Evolutionary conservation across 2,797 vertebrate genomes (phyloP).

Genomic region (Pantherophis alleghaniensis): DNA sequence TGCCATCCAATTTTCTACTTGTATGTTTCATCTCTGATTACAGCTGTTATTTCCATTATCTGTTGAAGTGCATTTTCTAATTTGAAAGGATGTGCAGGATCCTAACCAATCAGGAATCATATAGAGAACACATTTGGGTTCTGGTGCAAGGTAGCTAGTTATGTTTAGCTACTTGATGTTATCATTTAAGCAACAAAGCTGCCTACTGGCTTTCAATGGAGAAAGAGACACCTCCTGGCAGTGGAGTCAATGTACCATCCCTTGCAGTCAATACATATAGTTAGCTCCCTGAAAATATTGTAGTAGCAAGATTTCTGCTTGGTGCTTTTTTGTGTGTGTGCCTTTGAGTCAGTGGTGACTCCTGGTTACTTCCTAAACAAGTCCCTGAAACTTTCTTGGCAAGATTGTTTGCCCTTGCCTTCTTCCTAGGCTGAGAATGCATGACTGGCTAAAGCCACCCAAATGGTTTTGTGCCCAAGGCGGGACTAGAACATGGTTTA

Average conservation of each 20-base stretch:
- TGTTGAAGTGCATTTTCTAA: not conserved
- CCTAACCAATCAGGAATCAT: not conserved
- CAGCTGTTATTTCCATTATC: not conserved
- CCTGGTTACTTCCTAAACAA: not conserved
- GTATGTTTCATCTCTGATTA: not conserved
- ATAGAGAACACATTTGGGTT: not conserved
- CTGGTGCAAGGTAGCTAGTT: not conserved
- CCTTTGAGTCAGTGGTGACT: not conserved
- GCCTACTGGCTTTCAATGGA: not conserved
- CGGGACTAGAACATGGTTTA: not conserved
- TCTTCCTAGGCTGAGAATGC: not conserved
- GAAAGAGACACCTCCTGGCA: not conserved
- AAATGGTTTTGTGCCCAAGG: not conserved
- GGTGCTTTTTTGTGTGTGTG: not conserved
- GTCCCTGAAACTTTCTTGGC: not conserved
- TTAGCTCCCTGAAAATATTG: not conserved
- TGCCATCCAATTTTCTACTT: not conserved
- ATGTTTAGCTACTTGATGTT: not conserved
- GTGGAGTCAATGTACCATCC: not conserved
- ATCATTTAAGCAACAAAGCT: not conserved
- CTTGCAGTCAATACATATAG: not conserved
- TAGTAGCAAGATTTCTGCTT: not conserved
- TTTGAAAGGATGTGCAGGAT: not conserved
- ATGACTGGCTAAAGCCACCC: not conserved
- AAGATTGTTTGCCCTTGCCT: not conserved